Evolutionary conservation across 2,797 vertebrate species (phyloP).

Genomic region (Pogonophryne albipinna): DNA sequence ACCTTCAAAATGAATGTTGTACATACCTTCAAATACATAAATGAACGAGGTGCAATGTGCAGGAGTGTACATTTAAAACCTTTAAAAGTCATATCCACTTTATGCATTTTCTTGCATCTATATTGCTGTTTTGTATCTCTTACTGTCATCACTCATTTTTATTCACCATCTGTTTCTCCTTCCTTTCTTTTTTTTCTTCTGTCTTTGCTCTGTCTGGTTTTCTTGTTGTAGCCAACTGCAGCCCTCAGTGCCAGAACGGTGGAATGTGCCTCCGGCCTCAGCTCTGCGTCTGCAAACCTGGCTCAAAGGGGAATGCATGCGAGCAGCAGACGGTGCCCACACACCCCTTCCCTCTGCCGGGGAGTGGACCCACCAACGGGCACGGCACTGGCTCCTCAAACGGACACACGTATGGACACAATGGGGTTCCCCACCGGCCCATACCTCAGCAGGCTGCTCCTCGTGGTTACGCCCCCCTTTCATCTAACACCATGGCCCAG

Average conservation of each 20-base stretch:
- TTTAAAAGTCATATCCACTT: conserved; percentile 6
- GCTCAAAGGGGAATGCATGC: conserved; percentile 92
- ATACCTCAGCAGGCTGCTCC: conserved; percentile 90
- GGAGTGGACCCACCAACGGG: conserved; percentile 70
- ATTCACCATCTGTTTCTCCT: conserved; percentile 29
- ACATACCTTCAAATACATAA: not conserved
- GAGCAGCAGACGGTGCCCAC: conserved; percentile 84
- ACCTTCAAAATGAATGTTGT: not conserved
- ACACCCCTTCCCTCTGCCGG: conserved; percentile 79
- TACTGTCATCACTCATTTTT: conserved; percentile 40
- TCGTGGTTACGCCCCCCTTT: conserved; percentile 61
- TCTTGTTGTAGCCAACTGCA: conserved; percentile 90
- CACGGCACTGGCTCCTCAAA: conserved; percentile 71
- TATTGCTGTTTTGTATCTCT: conserved; percentile 21
- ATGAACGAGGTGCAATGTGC: not conserved
- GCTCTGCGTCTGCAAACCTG: conserved; percentile 95
- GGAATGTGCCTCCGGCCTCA: conserved; percentile 97
- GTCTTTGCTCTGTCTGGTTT: conserved; percentile 50
- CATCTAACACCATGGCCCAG: conserved; percentile 86
- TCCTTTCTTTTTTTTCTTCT: conserved; percentile 23
- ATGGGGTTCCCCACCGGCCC: conserved; percentile 84
- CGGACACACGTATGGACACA: conserved; percentile 75
- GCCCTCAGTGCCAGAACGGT: conserved; percentile 96
- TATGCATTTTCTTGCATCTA: conserved; percentile 20
- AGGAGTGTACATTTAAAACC: conserved; percentile 1